phyloP scores from a whole-genome alignment of 2,797 vertebrate genomes.

The Platalea minor region DNA sequence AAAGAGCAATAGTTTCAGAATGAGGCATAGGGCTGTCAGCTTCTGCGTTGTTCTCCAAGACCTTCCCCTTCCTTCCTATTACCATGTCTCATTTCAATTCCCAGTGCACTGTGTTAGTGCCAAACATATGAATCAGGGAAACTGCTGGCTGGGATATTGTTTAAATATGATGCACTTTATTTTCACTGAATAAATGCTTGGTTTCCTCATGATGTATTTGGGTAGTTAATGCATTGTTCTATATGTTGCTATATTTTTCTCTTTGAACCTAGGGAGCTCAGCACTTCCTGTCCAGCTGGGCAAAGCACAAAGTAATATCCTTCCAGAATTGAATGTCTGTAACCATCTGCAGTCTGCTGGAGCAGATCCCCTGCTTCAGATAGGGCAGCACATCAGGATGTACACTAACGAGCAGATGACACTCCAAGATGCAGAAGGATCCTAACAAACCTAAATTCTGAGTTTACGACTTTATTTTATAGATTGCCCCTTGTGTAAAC shows the following conservation, averaged over 20 bases:
- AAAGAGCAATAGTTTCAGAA: neutral
- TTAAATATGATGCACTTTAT: neutral
- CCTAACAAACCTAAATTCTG: neutral
- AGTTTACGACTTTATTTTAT: neutral
- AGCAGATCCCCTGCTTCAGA: neutral
- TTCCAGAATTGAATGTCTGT: neutral
- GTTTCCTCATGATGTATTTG: neutral
- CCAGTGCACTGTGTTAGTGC: neutral
- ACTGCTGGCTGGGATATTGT: neutral
- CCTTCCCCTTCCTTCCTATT: neutral
- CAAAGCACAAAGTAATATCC: slow-evolving; percentile 6
- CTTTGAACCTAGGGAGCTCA: neutral
- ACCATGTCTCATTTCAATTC: neutral
- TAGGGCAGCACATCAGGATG: neutral
- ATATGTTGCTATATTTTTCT: neutral
- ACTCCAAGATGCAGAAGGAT: neutral
- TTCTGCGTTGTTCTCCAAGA: neutral
- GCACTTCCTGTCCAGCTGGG: slow-evolving; percentile 46
- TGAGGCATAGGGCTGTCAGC: neutral
- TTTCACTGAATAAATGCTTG: neutral
- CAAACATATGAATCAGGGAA: neutral
- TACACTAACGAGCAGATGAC: neutral
- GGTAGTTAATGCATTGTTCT: slow-evolving; percentile 11
- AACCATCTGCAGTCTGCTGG: neutral
- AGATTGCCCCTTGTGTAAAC: neutral